phyloP scores from a whole-genome alignment of 2,888 invertebrate species.

The Lasioglossum marginatum region DNA sequence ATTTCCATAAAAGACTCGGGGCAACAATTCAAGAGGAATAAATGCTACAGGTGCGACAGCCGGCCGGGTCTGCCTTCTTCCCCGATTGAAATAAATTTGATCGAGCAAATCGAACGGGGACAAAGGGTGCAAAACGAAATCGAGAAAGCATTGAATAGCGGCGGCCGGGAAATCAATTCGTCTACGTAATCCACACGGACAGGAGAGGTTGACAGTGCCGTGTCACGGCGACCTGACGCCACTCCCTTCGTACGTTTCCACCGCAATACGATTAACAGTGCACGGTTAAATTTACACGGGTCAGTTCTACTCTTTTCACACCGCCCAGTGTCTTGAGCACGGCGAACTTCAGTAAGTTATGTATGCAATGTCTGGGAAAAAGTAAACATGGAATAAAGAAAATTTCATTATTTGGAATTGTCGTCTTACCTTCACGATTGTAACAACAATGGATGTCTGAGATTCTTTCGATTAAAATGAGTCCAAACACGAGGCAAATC shows the following conservation, averaged over 20 bases:
- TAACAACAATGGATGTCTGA: too few relatives aligned
- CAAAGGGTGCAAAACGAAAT: slow-evolving; percentile 19
- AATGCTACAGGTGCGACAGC: slow-evolving; percentile 25
- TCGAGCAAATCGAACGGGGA: slow-evolving; percentile 34
- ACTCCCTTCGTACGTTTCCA: slow-evolving; percentile 42
- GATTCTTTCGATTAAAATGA: too few relatives aligned
- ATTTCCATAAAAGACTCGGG: slow-evolving; percentile 24
- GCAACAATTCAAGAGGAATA: slow-evolving; percentile 19
- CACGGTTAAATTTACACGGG: background rate
- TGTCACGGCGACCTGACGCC: slow-evolving; percentile 20
- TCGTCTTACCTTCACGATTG: too few relatives aligned
- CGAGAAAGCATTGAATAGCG: slow-evolving; percentile 15
- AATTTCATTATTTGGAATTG: too few relatives aligned
- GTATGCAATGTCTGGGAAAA: too few relatives aligned
- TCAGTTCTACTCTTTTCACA: background rate
- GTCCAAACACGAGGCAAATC: too few relatives aligned
- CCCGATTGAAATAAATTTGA: slow-evolving; percentile 35
- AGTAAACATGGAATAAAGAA: too few relatives aligned
- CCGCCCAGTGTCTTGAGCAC: background rate
- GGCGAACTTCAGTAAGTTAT: too few relatives aligned
- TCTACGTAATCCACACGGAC: slow-evolving; percentile 14
- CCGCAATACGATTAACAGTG: slow-evolving; percentile 67
- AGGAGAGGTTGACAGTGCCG: slow-evolving; percentile 20
- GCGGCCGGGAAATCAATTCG: slow-evolving; percentile 21
- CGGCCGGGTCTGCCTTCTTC: background rate